These are phyloP conservation scores for Brachypalpus laphriformis DNA, from an alignment of 2,888 invertebrate genomes.

Conservation along the genomic window DNA sequence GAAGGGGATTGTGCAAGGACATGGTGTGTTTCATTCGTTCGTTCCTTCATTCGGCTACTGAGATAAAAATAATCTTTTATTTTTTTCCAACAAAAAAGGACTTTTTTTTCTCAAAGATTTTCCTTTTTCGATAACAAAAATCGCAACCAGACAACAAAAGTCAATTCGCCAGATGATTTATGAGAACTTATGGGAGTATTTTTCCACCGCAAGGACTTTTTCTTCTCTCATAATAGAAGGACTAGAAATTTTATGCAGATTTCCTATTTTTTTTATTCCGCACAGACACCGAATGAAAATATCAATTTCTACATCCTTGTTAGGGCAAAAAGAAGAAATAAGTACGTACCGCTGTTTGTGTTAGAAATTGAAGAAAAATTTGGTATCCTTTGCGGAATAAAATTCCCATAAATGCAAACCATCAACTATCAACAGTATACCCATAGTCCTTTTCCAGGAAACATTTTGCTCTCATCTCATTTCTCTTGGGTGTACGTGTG, in stretches of 20 bases:
- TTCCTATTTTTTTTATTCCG: neutral
- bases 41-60: conserved; percentile 12
- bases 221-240: neutral
- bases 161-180: conserved; percentile 69
- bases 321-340: neutral
- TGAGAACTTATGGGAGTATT: conserved; percentile 44
- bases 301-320: conserved; percentile 52
- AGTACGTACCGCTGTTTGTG: neutral
- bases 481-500: neutral
- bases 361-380: conserved; percentile 50
- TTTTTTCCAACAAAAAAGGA: neutral
- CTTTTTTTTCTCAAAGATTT: conserved; percentile 22
- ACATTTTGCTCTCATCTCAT: conserved; percentile 54
- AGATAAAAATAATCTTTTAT: conserved; percentile 35
- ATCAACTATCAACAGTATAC: conserved; percentile 29
- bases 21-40: conserved; percentile 2
- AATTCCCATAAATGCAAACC: conserved; percentile 63
- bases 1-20: conserved; percentile 54
- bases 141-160: conserved; percentile 70
- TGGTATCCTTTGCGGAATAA: conserved; percentile 59
- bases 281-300: conserved; percentile 46
- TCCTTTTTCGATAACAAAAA: conserved; percentile 43
- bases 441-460: neutral
- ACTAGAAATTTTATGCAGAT: conserved; percentile 29
- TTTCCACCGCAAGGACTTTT: neutral